A percentile compares a stretch with the other conserved stretches of the same genome.
Evolutionary conservation across 1,140 invertebrate species (phyloP).

Genomic region (Caenorhabditis inopinata): DNA sequence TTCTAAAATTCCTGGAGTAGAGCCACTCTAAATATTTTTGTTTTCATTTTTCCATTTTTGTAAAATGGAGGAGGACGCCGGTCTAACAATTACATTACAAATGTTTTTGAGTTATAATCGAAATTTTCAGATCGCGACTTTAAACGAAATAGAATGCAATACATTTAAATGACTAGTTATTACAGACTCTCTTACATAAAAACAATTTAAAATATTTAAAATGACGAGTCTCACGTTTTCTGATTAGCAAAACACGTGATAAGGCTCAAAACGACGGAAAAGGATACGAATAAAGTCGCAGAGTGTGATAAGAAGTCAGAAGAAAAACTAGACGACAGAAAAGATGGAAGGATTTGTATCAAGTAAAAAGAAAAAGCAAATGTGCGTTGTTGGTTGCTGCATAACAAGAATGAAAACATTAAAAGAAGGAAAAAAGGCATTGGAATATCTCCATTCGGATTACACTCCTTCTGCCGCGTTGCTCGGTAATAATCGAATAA

Average conservation of each 20-base stretch:
- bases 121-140: no score
- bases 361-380: constrained; percentile 1
- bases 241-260: not conserved
- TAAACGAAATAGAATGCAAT: no score
- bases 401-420: not conserved
- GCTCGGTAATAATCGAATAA: constrained; percentile 1
- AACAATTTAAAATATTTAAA: no score
- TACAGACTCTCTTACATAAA: no score
- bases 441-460: not conserved
- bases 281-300: not conserved
- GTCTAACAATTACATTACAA: no score
- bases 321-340: not conserved
- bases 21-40: no score
- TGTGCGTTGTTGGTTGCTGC: not conserved
- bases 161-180: no score
- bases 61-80: no score
- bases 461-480: not conserved
- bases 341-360: not conserved
- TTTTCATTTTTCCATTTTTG: no score
- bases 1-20: no score
- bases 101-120: no score
- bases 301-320: constrained; percentile 26
- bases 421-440: not conserved
- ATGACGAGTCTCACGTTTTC: constrained; percentile 16
- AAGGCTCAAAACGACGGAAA: not conserved